Base-by-base conservation (phyloP, 1,140 invertebrate genomes). In the Helicoverpa armigera region DNA sequence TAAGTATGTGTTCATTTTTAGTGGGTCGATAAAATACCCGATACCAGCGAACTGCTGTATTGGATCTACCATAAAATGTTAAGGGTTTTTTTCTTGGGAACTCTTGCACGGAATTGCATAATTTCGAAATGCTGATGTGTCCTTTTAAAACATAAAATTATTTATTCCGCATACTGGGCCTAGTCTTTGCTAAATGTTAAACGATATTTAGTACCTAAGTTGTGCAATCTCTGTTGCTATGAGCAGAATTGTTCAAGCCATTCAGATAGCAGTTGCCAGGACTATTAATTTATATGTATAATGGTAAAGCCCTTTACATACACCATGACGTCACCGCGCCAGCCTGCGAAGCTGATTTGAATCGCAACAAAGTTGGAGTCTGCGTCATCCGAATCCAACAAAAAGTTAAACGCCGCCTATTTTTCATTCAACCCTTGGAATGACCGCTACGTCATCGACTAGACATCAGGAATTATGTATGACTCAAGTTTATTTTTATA, bases 381-480 rank as follows among this genome's bases (percentile, higher is more conserved):
- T 84, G 81, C 80, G 82, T 86, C 83, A 87, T 83, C 43, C 60
- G 35, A 65, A 35, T 14, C 43, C 12, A 78, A 56, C 69, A 87
- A 82, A 84, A 79, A 69, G 60, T 73, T 61, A 61, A 83, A 43
- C 81, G 75, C 74, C 82, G 82, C 51, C 73, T 85, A 84, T 87
- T 87, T 88, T 85, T 85, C 88, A 90, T 90, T 89, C 88, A 89
- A 87, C 89, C 89, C 89, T 80, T 86, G 82, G 72, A 60, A 76
- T 77, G 82, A 80, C 81, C 63, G 72, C 63, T 80, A 77, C 85
- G 87, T 88, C 88, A 89, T 82, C 73, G 81, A 74, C 81, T 69
- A 85, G 83, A 83, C 63, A 78, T 79, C 82, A 13, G n/a, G 9
- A 18, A 23, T 60, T 78, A 77, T 90, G 88, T 78, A 77, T 90